Percentiles rank a stretch among this genome's conserved stretches.
These are phyloP conservation scores for Xenops minutus DNA, from an alignment of 2,797 vertebrate species.

Conservation along the genomic window DNA sequence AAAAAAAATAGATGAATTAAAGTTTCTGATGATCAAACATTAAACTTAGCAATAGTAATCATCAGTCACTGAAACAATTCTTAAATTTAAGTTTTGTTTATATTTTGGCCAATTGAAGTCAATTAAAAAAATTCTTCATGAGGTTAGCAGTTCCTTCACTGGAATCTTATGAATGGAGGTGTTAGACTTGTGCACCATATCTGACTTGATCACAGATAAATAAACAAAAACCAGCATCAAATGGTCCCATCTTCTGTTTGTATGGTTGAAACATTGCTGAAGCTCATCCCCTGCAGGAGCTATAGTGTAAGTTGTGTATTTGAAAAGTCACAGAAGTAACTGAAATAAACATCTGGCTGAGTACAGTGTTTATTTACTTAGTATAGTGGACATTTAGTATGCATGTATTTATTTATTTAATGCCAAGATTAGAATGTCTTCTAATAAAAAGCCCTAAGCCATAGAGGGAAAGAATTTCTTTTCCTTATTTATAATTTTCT, in stretches of 20 bases:
- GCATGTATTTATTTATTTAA: background rate
- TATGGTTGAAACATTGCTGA: background rate
- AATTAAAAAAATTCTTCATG: background rate
- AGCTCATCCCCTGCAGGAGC: background rate
- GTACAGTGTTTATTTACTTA: background rate
- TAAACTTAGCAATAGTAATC: background rate
- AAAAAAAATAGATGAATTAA: background rate
- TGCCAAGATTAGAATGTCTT: background rate
- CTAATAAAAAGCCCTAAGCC: background rate
- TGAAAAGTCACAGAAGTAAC: background rate
- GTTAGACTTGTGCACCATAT: background rate
- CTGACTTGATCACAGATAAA: background rate
- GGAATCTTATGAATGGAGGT: background rate
- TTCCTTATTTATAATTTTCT: background rate
- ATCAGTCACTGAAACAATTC: background rate
- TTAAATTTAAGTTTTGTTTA: background rate
- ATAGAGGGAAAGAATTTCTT: background rate
- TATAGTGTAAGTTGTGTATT: background rate
- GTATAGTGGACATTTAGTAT: fast-evolving
- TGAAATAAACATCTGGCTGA: background rate
- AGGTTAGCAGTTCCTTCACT: background rate
- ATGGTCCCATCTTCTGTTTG: background rate
- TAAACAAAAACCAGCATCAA: background rate
- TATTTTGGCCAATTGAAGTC: background rate
- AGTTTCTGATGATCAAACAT: background rate